Evolutionary conservation across 30 jellyfish, hydroid and myxozoan species (phyloP).

Genomic region (Turritopsis dohrnii): DNA sequence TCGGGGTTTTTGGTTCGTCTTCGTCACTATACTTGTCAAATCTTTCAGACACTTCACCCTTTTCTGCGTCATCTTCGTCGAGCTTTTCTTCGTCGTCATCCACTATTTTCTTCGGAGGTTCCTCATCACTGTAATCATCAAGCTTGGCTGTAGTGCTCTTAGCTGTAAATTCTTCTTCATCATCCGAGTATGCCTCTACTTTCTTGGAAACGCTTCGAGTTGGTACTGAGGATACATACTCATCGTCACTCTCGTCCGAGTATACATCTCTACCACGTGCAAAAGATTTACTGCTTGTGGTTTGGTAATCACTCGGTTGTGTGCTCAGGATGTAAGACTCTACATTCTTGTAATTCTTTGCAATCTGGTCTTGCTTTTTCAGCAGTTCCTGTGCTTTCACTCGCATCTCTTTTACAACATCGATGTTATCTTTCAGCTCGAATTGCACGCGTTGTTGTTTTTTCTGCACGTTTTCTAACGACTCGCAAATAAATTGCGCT

Average conservation of each 20-base stretch:
- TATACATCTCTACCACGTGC: not conserved
- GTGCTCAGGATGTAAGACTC: not conserved
- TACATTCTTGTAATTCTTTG: slow-evolving; percentile 11
- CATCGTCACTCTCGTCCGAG: not conserved
- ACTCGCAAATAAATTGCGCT: not conserved
- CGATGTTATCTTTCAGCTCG: not conserved
- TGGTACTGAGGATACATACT: not conserved
- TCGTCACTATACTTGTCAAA: not conserved
- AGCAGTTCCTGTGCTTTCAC: slow-evolving; percentile 1
- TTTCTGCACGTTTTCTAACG: slow-evolving; percentile 17
- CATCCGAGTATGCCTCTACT: not conserved
- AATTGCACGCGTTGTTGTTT: not conserved
- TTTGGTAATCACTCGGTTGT: not conserved
- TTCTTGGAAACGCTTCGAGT: not conserved
- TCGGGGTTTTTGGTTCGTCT: not conserved
- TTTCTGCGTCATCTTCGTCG: not conserved
- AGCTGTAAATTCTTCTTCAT: not conserved
- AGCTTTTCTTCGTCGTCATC: not conserved
- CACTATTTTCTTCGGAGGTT: not conserved
- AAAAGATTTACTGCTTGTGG: not conserved
- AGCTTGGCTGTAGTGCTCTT: not conserved
- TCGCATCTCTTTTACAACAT: slow-evolving; percentile 15
- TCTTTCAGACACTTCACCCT: not conserved
- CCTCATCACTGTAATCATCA: not conserved
- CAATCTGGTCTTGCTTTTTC: slow-evolving; percentile 15